Percentiles rank a stretch among this genome's conserved stretches.
These are phyloP conservation scores for Emydocephalus ijimae DNA, from an alignment of 2,113 vertebrate genomes.

Conservation along the genomic window DNA sequence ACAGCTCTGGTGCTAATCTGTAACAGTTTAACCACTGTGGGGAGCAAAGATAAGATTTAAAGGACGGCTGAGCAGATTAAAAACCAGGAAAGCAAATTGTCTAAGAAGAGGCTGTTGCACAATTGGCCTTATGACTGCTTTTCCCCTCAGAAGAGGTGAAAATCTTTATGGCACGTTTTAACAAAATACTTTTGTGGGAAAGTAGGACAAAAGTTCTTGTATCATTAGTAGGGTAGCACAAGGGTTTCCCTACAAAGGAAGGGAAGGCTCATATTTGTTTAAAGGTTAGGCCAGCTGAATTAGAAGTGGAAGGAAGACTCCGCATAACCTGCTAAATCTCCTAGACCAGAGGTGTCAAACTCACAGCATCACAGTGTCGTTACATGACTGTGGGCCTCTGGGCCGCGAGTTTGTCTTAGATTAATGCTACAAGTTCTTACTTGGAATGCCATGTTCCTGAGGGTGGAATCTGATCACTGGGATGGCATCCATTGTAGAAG, in stretches of 20 bases:
- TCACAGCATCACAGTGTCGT: too few relatives aligned
- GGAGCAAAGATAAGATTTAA: conserved; percentile 49
- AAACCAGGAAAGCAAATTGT: conserved; percentile 58
- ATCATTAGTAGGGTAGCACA: rapidly evolving
- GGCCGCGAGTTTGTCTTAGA: rapidly evolving
- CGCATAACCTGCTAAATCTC: background rate
- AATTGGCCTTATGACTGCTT: conserved; percentile 45
- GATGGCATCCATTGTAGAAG: background rate
- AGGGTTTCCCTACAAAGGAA: rapidly evolving
- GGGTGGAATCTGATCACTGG: background rate
- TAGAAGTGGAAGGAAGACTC: background rate
- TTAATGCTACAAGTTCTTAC: background rate
- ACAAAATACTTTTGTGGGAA: background rate
- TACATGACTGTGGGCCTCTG: too few relatives aligned
- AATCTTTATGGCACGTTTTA: conserved; percentile 22
- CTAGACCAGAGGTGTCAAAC: too few relatives aligned
- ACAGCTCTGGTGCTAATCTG: conserved; percentile 55
- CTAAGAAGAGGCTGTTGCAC: conserved; percentile 49
- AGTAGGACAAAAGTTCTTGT: background rate
- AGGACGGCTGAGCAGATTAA: conserved; percentile 65
- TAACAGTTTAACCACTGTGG: conserved; percentile 50
- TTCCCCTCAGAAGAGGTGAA: conserved; percentile 36
- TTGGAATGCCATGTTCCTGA: background rate
- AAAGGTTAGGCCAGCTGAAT: background rate
- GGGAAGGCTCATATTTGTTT: rapidly evolving